A percentile compares a stretch with the other conserved stretches of the same genome.
These are phyloP conservation scores for Rotaria magnacalcarata DNA, from an alignment of 2,888 invertebrate genomes.

Conservation along the genomic window DNA sequence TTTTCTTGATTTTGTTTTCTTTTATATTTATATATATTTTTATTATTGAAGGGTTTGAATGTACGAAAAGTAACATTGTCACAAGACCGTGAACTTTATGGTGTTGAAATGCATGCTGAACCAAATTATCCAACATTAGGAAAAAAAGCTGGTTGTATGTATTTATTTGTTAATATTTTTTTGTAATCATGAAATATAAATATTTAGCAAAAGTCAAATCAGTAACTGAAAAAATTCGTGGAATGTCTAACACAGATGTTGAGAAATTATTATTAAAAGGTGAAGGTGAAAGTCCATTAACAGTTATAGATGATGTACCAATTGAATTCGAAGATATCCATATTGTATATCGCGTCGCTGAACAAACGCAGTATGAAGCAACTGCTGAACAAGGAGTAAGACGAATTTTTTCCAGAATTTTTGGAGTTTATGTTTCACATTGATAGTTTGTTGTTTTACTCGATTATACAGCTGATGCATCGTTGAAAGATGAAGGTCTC, in stretches of 20 bases:
- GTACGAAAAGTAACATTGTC: conserved; percentile 77
- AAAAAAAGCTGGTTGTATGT: conserved; percentile 69
- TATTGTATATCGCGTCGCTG: neutral
- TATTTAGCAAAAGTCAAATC: neutral
- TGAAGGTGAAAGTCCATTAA: neutral
- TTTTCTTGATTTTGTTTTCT: neutral
- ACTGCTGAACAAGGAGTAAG: conserved; percentile 1
- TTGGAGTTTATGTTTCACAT: neutral
- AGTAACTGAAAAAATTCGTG: neutral
- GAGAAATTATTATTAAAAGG: conserved; percentile 52
- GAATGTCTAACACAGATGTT: conserved; percentile 65
- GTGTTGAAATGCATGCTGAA: conserved; percentile 81
- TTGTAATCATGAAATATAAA: neutral
- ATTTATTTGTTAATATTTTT: neutral
- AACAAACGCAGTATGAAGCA: neutral
- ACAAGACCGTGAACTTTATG: conserved; percentile 83
- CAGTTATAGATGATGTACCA: conserved; percentile 19
- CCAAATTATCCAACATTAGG: conserved; percentile 89
- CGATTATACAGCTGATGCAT: conserved; percentile 80
- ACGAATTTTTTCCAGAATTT: neutral
- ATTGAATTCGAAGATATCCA: conserved; percentile 41
- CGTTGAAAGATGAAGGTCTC: conserved; percentile 85
- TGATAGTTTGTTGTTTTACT: conserved; percentile 68
- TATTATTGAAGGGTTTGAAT: conserved; percentile 65
- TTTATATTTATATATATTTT: conserved; percentile 5